phyloP scores from a whole-genome alignment of 2,113 vertebrate genomes.

The Elephas maximus region DNA sequence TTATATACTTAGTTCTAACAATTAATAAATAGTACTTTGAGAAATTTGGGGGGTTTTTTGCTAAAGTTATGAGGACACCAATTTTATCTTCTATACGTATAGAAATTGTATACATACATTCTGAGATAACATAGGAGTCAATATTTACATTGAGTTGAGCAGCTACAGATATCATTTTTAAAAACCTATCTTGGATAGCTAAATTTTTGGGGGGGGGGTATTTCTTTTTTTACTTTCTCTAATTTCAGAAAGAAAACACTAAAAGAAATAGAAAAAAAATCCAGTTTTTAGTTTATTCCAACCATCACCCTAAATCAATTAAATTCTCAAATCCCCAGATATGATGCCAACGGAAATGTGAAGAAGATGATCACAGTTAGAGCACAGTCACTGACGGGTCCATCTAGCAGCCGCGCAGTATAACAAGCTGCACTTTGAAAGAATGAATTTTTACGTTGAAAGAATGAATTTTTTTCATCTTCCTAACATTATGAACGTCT shows the following conservation, averaged over 20 bases:
- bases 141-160: constrained; percentile 67
- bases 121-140: constrained; percentile 34
- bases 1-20: constrained; percentile 74
- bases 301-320: constrained; percentile 65
- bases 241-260: constrained; percentile 12
- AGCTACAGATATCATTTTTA: constrained; percentile 63
- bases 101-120: constrained; percentile 72
- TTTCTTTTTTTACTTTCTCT: not conserved
- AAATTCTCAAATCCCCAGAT: constrained; percentile 54
- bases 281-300: constrained; percentile 7
- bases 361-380: not conserved
- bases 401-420: constrained; percentile 60
- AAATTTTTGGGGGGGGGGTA: constrained; percentile 24
- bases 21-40: constrained; percentile 75
- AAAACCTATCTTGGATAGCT: constrained; percentile 55
- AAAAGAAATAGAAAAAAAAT: not conserved
- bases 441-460: constrained; percentile 63
- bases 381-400: not conserved
- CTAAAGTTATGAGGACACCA: constrained; percentile 71
- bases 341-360: constrained; percentile 39
- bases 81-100: constrained; percentile 63
- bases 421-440: constrained; percentile 74
- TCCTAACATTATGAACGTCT: constrained; percentile 59
- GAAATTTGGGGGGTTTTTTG: constrained; percentile 6
- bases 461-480: constrained; percentile 57